Base-by-base conservation (phyloP, 2,113 vertebrate genomes). In the Neodon shergylaensis region DNA sequence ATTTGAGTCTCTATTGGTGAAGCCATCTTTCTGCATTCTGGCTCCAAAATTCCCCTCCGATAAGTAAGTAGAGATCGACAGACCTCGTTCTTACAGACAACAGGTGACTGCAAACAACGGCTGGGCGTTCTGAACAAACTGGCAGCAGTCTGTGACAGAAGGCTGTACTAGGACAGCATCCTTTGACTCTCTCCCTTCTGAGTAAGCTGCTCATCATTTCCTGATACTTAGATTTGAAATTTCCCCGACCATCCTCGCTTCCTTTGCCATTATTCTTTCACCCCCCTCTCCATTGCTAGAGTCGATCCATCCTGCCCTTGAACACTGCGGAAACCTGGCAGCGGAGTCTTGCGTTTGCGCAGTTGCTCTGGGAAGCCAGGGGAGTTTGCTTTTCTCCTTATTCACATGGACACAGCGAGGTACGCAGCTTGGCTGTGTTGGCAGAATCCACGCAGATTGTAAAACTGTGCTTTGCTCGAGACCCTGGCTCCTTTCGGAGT, bases 391-490 rank as follows among this genome's bases (percentile, higher is more conserved):
- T 79, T 19, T 78, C 26, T 90, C 73, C 79, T 94, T 85, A 90
- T 95, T 91, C 96, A 78, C 82, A 78, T 74, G 91, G 96, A 95
- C 81, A 65, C 95, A 88, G 68, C 82, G 49, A 96, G 92, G 52
- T 76, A 74, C 63, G 33, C 22, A 92, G 78, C 84, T 85, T 73
- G 76, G 66, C 90, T 66, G 81, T 44, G 85, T 72, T 96, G 96
- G 94, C 96, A 95, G 92, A 66, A 47, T 85, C 91, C 81, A n/a
- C 33, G 54, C 79, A 54, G 81, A 85, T 78, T 97, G 88, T 97
- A 92, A 96, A 96, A 96, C 39, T 84, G 88, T 84, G 92, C 95
- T 97, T 92, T 93, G 88, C 95, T 93, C 5, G 2, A 73, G 81
- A 87, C 66, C 68, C 95, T 95, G 95, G 95, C 97, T 97, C 49